Evolutionary conservation across 2,888 invertebrate species (phyloP).

Genomic region (Phengaris arion): DNA sequence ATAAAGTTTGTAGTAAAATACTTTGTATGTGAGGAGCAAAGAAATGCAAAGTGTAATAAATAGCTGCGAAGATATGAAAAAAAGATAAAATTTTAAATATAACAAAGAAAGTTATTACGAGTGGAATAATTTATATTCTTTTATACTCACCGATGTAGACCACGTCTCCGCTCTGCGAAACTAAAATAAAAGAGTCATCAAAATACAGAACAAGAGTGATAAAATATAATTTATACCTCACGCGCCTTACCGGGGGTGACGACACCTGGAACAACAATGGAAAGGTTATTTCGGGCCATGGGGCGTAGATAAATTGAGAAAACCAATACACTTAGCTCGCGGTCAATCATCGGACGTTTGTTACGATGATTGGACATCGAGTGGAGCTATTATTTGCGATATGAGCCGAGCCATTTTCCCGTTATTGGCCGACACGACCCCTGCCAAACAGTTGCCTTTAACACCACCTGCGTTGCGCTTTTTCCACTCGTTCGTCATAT

Average conservation of each 20-base stretch:
- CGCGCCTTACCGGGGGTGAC: neutral
- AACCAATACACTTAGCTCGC: constrained; percentile 49
- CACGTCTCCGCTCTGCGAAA: constrained; percentile 32
- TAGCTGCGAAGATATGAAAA: constrained; percentile 5
- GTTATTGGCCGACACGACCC: constrained; percentile 32
- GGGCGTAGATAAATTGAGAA: constrained; percentile 44
- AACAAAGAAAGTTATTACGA: constrained; percentile 10
- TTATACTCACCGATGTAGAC: constrained; percentile 43
- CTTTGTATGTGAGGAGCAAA: neutral
- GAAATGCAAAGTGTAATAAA: constrained; percentile 3
- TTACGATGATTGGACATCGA: constrained; percentile 48
- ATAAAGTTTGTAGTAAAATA: neutral
- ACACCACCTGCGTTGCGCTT: constrained; percentile 53
- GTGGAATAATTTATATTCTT: constrained; percentile 31
- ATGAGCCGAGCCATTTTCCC: constrained; percentile 24
- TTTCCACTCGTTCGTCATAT: constrained; percentile 54
- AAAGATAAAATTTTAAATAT: neutral
- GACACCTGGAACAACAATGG: constrained; percentile 36
- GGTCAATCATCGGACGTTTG: constrained; percentile 50
- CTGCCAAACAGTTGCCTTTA: constrained; percentile 45
- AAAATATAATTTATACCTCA: constrained; percentile 23
- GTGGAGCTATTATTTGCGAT: constrained; percentile 33
- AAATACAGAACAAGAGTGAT: constrained; percentile 27
- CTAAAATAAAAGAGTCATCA: constrained; percentile 34
- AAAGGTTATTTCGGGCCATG: constrained; percentile 32